Percentiles rank a stretch among this genome's conserved stretches.
Evolutionary conservation across 1,140 invertebrate species (phyloP).

Genomic region (Aphis craccivora): DNA sequence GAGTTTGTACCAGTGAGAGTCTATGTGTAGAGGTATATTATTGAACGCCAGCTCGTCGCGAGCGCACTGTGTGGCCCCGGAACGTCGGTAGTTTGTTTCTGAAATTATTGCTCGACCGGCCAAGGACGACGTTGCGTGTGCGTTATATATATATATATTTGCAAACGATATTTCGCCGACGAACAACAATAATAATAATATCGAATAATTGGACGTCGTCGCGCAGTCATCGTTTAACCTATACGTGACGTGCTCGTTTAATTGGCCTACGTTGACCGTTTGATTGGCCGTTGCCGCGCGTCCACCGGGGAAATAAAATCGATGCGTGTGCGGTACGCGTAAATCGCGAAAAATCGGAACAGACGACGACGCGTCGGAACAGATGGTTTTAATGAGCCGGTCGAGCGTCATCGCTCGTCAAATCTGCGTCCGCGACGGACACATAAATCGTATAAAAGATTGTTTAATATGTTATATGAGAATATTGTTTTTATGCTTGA

Average conservation of each 20-base stretch:
- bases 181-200: not conserved
- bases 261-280: conserved; percentile 21
- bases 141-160: not conserved
- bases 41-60: not conserved
- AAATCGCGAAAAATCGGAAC: conserved; percentile 41
- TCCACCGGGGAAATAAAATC: not conserved
- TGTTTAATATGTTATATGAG: not conserved
- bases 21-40: not conserved
- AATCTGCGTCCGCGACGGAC: not conserved
- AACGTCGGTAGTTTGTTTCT: not conserved
- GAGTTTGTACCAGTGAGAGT: not conserved
- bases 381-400: conserved; percentile 56
- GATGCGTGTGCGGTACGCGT: conserved; percentile 31
- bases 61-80: not conserved
- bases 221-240: conserved; percentile 32
- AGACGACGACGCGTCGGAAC: conserved; percentile 28
- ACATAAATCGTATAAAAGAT: not conserved
- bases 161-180: conserved; percentile 19
- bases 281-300: not conserved
- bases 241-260: conserved; percentile 32
- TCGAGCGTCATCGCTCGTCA: conserved; percentile 13
- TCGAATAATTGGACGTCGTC: conserved; percentile 40
- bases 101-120: conserved; percentile 28
- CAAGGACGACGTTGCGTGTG: not conserved
- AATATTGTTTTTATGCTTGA: not conserved